Evolutionary conservation across 2,797 vertebrate species (phyloP).

Genomic region (Otolemur crassicaudatus): DNA sequence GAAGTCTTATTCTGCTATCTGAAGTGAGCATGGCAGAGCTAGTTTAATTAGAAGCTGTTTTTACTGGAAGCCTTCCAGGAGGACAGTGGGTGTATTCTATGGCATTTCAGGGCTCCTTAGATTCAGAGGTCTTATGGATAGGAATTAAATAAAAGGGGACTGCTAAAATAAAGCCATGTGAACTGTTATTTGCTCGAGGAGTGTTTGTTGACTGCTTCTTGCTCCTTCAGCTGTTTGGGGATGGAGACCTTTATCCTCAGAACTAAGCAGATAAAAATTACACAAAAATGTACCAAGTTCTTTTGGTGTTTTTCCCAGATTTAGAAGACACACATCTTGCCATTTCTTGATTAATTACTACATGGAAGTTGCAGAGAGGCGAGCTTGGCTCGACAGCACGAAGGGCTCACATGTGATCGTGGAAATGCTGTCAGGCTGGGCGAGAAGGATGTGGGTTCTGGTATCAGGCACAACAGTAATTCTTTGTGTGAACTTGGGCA

Average conservation of each 20-base stretch:
- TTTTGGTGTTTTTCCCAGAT: slow-evolving; percentile 73
- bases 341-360: slow-evolving; percentile 73
- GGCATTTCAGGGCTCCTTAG: slow-evolving; percentile 75
- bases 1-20: slow-evolving; percentile 81
- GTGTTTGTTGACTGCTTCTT: not conserved
- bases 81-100: slow-evolving; percentile 81
- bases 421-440: slow-evolving; percentile 22
- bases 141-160: slow-evolving; percentile 73
- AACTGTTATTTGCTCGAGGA: slow-evolving; percentile 1
- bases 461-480: not conserved
- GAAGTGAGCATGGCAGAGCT: slow-evolving; percentile 74
- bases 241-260: slow-evolving; percentile 61
- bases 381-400: not conserved
- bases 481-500: not conserved
- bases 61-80: slow-evolving; percentile 83
- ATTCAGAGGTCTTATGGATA: slow-evolving; percentile 71
- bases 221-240: not conserved
- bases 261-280: slow-evolving; percentile 60
- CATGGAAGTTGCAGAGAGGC: slow-evolving; percentile 51
- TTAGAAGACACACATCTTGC: slow-evolving; percentile 75
- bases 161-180: not conserved
- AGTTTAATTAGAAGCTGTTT: slow-evolving; percentile 84
- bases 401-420: not conserved
- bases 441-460: not conserved
- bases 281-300: slow-evolving; percentile 48